A percentile compares a stretch with the other conserved stretches of the same genome.
These are phyloP conservation scores for Anoplophora glabripennis DNA, from an alignment of 1,140 invertebrate species.

Conservation along the genomic window DNA sequence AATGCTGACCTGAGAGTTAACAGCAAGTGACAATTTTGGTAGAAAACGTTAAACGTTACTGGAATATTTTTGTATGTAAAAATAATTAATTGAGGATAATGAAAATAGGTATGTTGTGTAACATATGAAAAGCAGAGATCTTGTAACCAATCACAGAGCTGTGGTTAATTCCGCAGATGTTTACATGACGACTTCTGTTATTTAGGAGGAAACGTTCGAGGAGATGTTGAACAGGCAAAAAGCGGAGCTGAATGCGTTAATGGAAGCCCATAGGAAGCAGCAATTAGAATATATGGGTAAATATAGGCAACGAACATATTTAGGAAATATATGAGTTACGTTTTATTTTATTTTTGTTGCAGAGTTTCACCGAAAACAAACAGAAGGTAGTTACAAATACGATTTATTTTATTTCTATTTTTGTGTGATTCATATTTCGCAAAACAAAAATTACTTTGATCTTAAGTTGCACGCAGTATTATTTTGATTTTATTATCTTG, in stretches of 20 bases:
- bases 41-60: too few relatives aligned
- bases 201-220: conserved; percentile 47
- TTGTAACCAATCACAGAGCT: too few relatives aligned
- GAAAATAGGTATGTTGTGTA: too few relatives aligned
- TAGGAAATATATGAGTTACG: conserved; percentile 24
- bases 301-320: conserved; percentile 31
- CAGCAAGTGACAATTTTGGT: too few relatives aligned
- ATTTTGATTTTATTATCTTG: too few relatives aligned
- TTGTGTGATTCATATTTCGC: background rate
- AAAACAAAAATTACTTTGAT: too few relatives aligned
- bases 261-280: conserved; percentile 48
- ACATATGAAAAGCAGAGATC: too few relatives aligned
- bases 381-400: conserved; percentile 33
- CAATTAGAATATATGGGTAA: conserved; percentile 48
- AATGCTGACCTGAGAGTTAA: too few relatives aligned
- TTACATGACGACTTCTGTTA: conserved; percentile 1
- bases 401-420: conserved; percentile 3
- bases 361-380: conserved; percentile 36
- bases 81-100: too few relatives aligned
- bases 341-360: conserved; percentile 24
- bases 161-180: background rate
- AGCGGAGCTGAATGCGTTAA: conserved; percentile 47
- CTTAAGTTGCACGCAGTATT: too few relatives aligned
- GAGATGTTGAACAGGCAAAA: conserved; percentile 50
- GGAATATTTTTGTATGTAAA: too few relatives aligned